These are phyloP conservation scores for Xyliphius kryptos DNA, from an alignment of 2,113 vertebrate species.

Conservation along the genomic window DNA sequence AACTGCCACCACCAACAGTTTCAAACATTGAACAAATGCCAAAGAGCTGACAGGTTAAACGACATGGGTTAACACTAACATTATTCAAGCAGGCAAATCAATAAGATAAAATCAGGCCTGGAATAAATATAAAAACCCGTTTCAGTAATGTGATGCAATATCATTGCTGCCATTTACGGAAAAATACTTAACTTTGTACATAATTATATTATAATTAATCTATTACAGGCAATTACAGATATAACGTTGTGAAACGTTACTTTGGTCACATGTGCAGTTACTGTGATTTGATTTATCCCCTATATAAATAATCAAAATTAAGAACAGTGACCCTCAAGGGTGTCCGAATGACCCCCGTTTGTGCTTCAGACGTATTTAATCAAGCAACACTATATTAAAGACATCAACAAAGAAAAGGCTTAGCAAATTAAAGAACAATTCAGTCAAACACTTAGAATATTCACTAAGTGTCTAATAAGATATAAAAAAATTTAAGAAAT, in stretches of 20 bases:
- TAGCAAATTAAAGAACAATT: constrained; percentile 28
- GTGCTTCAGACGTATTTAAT: not conserved
- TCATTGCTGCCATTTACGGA: not conserved
- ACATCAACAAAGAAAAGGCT: not conserved
- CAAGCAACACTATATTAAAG: not conserved
- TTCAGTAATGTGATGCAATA: not conserved
- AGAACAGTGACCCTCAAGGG: constrained; percentile 2
- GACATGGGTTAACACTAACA: not conserved
- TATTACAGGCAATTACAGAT: too few species aligned
- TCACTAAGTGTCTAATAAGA: too few species aligned
- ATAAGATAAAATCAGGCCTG: constrained; percentile 7
- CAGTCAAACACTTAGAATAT: not conserved
- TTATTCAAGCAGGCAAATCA: constrained; percentile 2
- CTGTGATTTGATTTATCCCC: not conserved
- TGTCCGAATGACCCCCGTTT: not conserved
- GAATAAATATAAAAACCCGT: not conserved
- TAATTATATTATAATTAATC: not conserved
- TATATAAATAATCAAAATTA: not conserved
- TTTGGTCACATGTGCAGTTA: not conserved
- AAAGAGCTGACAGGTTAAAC: constrained; percentile 2
- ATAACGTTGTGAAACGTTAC: not conserved
- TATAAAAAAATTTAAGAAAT: not conserved
- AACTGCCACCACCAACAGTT: not conserved
- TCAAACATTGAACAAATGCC: constrained; percentile 15
- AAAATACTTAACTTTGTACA: not conserved